Evolutionary conservation across 2,888 invertebrate genomes (phyloP).

Genomic region (Axea sp.): DNA sequence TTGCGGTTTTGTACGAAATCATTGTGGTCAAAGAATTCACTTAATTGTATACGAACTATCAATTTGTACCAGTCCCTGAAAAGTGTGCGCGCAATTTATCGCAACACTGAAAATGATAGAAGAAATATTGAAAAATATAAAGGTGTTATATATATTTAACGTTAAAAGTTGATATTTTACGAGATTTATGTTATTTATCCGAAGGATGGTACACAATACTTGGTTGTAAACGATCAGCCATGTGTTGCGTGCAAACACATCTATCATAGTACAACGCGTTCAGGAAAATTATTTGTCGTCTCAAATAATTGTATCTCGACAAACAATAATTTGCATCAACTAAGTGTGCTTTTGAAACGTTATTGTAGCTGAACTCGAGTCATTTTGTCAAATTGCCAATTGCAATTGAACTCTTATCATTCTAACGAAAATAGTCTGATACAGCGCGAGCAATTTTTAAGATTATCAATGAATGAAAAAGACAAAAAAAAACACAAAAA

Average conservation of each 20-base stretch:
- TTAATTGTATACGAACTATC: not conserved
- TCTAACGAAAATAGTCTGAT: conserved; percentile 14
- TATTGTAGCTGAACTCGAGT: conserved; percentile 15
- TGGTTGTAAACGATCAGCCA: conserved; percentile 46
- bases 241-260: conserved; percentile 59
- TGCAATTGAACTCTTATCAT: conserved; percentile 25
- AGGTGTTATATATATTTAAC: conserved; percentile 15
- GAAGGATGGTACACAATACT: conserved; percentile 32
- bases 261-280: conserved; percentile 44
- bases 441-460: conserved; percentile 43
- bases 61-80: not conserved
- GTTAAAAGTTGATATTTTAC: conserved; percentile 38
- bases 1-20: no score
- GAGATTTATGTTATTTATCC: conserved; percentile 55
- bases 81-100: no score
- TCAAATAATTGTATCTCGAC: conserved; percentile 46
- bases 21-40: not conserved
- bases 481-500: no score
- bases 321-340: conserved; percentile 51
- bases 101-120: no score
- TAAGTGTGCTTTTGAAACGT: conserved; percentile 14
- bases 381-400: conserved; percentile 48
- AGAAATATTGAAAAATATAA: no score
- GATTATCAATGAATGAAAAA: conserved; percentile 45
- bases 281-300: conserved; percentile 58